Evolutionary conservation across 1,140 invertebrate species (phyloP).

Genomic region (Eriocheir sinensis): DNA sequence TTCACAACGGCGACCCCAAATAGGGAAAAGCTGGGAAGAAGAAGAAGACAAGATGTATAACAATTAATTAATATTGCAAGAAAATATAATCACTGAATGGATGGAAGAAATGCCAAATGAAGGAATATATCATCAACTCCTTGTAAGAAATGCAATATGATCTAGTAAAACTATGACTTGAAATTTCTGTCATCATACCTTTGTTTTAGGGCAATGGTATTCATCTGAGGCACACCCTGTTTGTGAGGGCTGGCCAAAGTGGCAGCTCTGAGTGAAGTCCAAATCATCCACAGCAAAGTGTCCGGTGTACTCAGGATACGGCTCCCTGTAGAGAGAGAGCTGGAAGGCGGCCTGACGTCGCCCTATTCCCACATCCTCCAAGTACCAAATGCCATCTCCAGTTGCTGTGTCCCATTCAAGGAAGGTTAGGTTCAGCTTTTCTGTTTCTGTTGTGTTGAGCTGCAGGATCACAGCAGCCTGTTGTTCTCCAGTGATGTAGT

Average conservation of each 20-base stretch:
- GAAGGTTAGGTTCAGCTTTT: constrained; percentile 67
- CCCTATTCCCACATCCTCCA: constrained; percentile 59
- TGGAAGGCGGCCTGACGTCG: constrained; percentile 61
- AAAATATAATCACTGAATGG: too few relatives aligned
- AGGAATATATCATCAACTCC: too few relatives aligned
- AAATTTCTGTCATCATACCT: constrained; percentile 33
- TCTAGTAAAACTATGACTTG: not conserved
- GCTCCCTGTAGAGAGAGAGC: constrained; percentile 55
- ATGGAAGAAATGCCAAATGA: too few relatives aligned
- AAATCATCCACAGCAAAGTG: constrained; percentile 68
- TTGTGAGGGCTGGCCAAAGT: constrained; percentile 52
- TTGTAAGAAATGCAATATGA: too few relatives aligned
- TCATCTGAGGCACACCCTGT: not conserved
- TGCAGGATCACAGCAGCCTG: constrained; percentile 56
- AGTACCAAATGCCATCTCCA: not conserved
- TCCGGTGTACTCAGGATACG: constrained; percentile 48
- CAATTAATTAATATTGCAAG: too few relatives aligned
- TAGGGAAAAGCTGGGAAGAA: too few relatives aligned
- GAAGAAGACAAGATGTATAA: too few relatives aligned
- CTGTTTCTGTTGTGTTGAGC: constrained; percentile 50
- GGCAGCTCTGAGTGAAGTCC: constrained; percentile 46
- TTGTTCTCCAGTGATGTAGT: constrained; percentile 52
- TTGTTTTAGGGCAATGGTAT: constrained; percentile 58
- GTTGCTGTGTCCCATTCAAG: constrained; percentile 27
- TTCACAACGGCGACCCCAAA: too few relatives aligned